Conservation (phyloP, 2,113 vertebrate species). For the Megaceryle torquata region DNA sequence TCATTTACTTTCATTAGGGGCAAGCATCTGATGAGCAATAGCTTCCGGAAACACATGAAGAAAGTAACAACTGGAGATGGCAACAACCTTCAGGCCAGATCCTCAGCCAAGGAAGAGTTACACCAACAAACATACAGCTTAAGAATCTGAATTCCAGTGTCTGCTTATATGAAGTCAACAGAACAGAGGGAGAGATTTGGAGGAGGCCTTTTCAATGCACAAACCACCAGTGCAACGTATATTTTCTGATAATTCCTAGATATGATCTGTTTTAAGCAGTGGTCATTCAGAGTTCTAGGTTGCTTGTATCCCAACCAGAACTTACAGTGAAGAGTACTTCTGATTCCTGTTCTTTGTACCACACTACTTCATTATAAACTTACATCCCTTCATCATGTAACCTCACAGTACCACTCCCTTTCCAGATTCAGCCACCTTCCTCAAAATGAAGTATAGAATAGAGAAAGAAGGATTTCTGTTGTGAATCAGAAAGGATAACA, state of each 20-base stretch:
- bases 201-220: background rate
- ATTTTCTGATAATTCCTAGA: background rate
- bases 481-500: background rate
- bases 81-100: background rate
- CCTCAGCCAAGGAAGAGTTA: background rate
- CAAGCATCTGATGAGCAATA: background rate
- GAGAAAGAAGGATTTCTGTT: background rate
- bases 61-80: background rate
- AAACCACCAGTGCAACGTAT: background rate
- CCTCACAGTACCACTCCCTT: background rate
- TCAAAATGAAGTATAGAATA: background rate
- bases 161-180: background rate
- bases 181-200: background rate
- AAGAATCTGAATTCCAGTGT: background rate
- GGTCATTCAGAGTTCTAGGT: background rate
- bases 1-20: background rate
- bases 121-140: background rate
- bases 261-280: background rate
- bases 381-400: background rate
- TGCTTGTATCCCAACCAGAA: background rate
- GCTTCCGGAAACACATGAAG: background rate
- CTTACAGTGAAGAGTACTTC: background rate
- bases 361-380: background rate
- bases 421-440: background rate
- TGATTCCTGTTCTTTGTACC: background rate